Evolutionary conservation across 35 echinoderm and acorn worm genomes (phyloP).

Genomic region (Lytechinus pictus): DNA sequence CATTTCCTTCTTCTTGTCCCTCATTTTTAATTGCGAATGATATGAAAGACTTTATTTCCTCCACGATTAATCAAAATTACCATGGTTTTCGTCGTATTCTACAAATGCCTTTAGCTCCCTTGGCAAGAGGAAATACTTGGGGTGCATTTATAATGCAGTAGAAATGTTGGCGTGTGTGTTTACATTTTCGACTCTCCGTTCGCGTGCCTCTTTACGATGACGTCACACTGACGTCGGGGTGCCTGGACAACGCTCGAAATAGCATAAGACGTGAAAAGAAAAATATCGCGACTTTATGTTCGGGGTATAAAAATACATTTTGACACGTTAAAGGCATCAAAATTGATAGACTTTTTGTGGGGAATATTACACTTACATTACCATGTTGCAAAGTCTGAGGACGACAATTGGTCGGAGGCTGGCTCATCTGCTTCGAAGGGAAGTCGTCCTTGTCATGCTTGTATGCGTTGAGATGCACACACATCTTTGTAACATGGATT

Average conservation of each 20-base stretch:
- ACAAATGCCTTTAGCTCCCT: not conserved
- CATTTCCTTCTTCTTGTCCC: constrained; percentile 17
- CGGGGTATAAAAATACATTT: constrained; percentile 23
- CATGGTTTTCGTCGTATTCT: not conserved
- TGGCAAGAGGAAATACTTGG: not conserved
- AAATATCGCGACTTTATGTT: constrained; percentile 47
- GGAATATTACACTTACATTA: not conserved
- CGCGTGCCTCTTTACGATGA: constrained; percentile 33
- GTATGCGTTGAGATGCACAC: not conserved
- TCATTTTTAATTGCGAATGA: not conserved
- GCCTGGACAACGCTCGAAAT: constrained; percentile 35
- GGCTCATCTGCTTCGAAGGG: not conserved
- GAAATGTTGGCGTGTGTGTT: not conserved
- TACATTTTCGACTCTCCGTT: constrained; percentile 41
- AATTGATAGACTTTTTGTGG: not conserved
- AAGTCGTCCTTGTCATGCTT: not conserved
- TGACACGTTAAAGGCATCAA: not conserved
- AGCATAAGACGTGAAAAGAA: constrained; percentile 44
- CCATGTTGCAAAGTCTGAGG: not conserved
- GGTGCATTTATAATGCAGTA: constrained; percentile 12
- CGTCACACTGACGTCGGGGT: constrained; percentile 35
- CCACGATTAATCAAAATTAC: not conserved
- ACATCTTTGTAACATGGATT: not conserved
- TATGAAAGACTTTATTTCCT: not conserved
- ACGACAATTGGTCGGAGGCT: not conserved